phyloP scores from a whole-genome alignment of 30 jellyfish, hydroid and myxozoan genomes.

The Nemopilema nomurai region DNA sequence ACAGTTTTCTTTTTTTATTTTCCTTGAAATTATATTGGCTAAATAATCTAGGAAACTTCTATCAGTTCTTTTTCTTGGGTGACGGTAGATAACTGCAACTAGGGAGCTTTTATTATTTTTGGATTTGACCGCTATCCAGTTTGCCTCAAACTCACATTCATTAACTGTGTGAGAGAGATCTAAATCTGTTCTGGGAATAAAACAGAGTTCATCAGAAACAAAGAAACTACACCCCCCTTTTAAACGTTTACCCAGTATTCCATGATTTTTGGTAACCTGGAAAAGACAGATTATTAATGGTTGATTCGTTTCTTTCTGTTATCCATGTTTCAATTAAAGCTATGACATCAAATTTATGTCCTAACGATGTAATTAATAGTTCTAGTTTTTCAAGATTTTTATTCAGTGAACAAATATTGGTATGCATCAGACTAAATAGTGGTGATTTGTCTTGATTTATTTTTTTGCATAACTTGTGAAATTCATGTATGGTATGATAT shows the following conservation, averaged over 20 bases:
- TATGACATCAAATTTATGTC: conserved; percentile 29
- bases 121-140: conserved; percentile 43
- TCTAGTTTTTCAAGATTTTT: conserved; percentile 3
- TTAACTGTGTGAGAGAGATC: conserved; percentile 24
- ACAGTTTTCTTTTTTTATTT: conserved; percentile 19
- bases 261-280: conserved; percentile 18
- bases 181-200: not conserved
- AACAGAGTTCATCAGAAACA: not conserved
- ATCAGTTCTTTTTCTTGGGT: conserved; percentile 36
- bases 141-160: conserved; percentile 37
- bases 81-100: conserved; percentile 46
- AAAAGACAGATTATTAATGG: too few relatives aligned
- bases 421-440: not conserved
- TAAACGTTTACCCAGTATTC: conserved; percentile 1
- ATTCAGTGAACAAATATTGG: conserved; percentile 26
- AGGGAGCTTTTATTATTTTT: conserved; percentile 8
- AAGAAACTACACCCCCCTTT: conserved; percentile 2
- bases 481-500: not conserved
- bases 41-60: conserved; percentile 20
- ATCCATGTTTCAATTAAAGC: conserved; percentile 37
- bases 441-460: conserved; percentile 2
- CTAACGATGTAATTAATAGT: not conserved
- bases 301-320: conserved; percentile 1
- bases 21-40: conserved; percentile 10
- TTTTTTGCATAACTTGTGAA: conserved; percentile 9